These are phyloP conservation scores for Mesopsocus fuscifrons DNA, from an alignment of 2,888 invertebrate species.

Conservation along the genomic window DNA sequence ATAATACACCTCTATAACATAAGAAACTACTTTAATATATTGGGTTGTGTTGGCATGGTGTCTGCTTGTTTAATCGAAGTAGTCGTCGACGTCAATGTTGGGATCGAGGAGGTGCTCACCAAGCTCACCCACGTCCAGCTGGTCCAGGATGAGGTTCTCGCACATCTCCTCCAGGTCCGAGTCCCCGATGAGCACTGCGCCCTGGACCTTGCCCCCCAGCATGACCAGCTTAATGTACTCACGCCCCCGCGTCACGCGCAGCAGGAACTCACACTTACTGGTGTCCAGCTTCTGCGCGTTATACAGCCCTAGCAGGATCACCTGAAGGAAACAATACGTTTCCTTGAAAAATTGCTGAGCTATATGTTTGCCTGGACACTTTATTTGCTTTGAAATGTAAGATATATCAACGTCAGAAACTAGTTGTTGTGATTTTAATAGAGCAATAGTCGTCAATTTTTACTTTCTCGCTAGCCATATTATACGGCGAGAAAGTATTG, in stretches of 20 bases:
- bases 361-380: too few relatives aligned
- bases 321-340: too few relatives aligned
- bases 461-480: too few relatives aligned
- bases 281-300: constrained; percentile 75
- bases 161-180: constrained; percentile 95
- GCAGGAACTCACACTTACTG: constrained; percentile 58
- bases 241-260: constrained; percentile 60
- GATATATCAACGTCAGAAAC: too few relatives aligned
- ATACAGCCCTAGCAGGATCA: constrained; percentile 71
- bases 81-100: constrained; percentile 94
- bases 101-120: constrained; percentile 90
- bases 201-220: constrained; percentile 66
- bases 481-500: too few relatives aligned
- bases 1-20: not conserved
- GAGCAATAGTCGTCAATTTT: too few relatives aligned
- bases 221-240: constrained; percentile 82
- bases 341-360: too few relatives aligned
- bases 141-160: constrained; percentile 92
- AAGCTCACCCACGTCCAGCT: constrained; percentile 68
- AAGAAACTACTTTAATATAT: not conserved
- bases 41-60: too few relatives aligned
- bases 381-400: too few relatives aligned
- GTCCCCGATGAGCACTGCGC: constrained; percentile 90
- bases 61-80: constrained; percentile 78
- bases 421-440: too few relatives aligned